phyloP scores from a whole-genome alignment of 2,113 vertebrate species.

The Etia nguti region DNA sequence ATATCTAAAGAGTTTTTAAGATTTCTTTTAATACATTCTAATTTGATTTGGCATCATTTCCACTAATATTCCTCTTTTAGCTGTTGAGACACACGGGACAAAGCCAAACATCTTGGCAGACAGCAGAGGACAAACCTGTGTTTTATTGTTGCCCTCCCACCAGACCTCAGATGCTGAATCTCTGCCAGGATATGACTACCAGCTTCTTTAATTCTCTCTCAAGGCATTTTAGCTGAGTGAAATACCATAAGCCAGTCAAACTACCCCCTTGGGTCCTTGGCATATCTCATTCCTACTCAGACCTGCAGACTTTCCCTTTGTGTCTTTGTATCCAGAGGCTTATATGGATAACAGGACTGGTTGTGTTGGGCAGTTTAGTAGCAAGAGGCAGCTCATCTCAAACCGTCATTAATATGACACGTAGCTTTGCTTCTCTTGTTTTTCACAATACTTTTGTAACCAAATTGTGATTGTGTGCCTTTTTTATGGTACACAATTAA shows the following conservation, averaged over 20 bases:
- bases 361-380: constrained; percentile 10
- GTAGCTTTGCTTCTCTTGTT: not conserved
- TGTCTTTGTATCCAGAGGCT: constrained; percentile 2
- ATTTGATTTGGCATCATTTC: not conserved
- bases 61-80: not conserved
- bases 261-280: constrained; percentile 21
- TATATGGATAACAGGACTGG: not conserved
- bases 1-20: not conserved
- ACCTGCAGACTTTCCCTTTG: not conserved
- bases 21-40: not conserved
- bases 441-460: not conserved
- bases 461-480: not conserved
- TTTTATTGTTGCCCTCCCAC: constrained; percentile 21
- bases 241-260: constrained; percentile 38
- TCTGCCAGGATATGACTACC: constrained; percentile 31
- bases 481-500: not conserved
- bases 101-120: constrained; percentile 7
- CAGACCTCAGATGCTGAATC: constrained; percentile 18
- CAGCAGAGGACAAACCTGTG: constrained; percentile 17
- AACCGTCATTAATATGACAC: constrained; percentile 1
- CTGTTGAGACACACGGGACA: not conserved
- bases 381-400: not conserved
- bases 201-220: constrained; percentile 36
- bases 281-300: not conserved
- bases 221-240: constrained; percentile 43